phyloP scores from a whole-genome alignment of 2,888 invertebrate species.

The Diarsia rubi region DNA sequence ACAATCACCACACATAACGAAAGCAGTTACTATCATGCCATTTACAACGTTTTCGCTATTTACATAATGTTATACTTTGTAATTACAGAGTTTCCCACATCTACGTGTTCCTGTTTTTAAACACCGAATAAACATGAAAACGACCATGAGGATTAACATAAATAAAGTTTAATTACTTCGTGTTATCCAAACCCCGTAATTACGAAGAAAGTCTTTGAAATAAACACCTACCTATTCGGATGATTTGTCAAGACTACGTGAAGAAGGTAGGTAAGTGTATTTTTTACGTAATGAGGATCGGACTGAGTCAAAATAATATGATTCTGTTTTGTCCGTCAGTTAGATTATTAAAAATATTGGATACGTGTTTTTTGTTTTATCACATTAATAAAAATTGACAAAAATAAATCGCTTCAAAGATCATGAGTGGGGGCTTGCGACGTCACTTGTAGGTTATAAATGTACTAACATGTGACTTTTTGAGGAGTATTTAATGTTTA shows the following conservation, averaged over 20 bases:
- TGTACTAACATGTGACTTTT: too few relatives aligned
- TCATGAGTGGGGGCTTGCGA: too few relatives aligned
- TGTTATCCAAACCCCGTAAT: constrained; percentile 23
- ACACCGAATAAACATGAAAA: constrained; percentile 46
- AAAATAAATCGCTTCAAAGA: too few relatives aligned
- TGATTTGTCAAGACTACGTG: background rate
- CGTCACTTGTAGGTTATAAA: too few relatives aligned
- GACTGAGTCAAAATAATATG: too few relatives aligned
- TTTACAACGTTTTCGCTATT: constrained; percentile 40
- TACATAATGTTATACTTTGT: constrained; percentile 59
- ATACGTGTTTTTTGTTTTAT: too few relatives aligned
- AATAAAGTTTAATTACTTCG: constrained; percentile 36
- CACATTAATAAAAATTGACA: too few relatives aligned
- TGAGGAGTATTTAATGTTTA: too few relatives aligned
- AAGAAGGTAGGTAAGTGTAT: background rate
- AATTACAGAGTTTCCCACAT: constrained; percentile 59
- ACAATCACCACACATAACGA: constrained; percentile 4
- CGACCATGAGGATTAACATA: constrained; percentile 30
- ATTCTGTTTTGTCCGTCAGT: too few relatives aligned
- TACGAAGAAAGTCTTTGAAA: constrained; percentile 14
- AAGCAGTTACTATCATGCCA: constrained; percentile 21
- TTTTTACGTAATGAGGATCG: background rate
- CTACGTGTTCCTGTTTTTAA: constrained; percentile 59
- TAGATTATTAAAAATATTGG: too few relatives aligned
- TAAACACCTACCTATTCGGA: constrained; percentile 7